Base-by-base conservation (phyloP, 2,797 vertebrate genomes). In the Scleropages formosus region DNA sequence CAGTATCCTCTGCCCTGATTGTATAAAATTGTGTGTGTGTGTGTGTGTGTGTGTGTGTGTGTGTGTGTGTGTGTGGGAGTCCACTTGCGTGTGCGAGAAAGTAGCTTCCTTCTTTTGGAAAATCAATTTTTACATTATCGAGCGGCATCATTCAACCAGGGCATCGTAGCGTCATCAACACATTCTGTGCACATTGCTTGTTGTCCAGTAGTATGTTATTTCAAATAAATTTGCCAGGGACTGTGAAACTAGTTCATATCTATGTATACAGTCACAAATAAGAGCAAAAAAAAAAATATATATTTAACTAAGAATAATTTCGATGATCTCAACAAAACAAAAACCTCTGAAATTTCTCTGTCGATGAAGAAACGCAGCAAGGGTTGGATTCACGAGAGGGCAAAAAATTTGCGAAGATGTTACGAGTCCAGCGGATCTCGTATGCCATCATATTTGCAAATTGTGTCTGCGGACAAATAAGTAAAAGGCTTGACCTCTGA, bases 301-400 rank as follows among this genome's bases (percentile, higher is more conserved):
- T n/a, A 22, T 18, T 49, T 44, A 68, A 53, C 47, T 59, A 56
- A 12, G 49, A 51, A 44, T 60, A 60, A 56, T 31, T 68, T 53
- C 31, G 51, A 15, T 18, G 65, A 60, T 47, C 22, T 47, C 16
- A 68, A 47, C 22, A 66, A 75, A 74, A 66, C 26, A 56, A 65
- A 59, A 67, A 46, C 26, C 63, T 71, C 44, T 53, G 47, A 47
- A 58, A 24, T 51, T 53, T 65, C 20, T 51, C 46, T 47, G 46
- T 49, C 8, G 56, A 58, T 58, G 22, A 49, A 75, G 65, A 68
- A 59, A 24, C 8, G 27, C 22, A 24, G 56, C 39, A 58, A 13
- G 65, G 74, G 74, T 64, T 61, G 59, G 53, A 68, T 75, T 75
- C 74, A 75, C 74, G 68, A 58, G 22, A 58, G 65, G 65, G 53